Evolutionary conservation across 2,797 vertebrate genomes (phyloP).

Genomic region (Eulemur albifrons): DNA sequence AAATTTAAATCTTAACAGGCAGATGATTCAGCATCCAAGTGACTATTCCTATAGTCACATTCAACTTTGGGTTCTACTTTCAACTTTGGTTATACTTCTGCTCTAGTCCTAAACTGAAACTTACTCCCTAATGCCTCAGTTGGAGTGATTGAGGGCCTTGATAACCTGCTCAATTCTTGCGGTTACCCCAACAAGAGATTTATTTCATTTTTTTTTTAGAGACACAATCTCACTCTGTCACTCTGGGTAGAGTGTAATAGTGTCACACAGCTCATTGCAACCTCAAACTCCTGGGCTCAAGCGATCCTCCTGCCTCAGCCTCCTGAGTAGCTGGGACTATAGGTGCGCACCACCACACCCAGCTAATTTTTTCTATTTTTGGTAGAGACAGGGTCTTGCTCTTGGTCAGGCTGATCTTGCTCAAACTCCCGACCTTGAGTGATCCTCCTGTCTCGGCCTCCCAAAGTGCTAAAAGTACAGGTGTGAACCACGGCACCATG

Average conservation of each 20-base stretch:
- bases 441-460: not conserved
- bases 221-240: not conserved
- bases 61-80: not conserved
- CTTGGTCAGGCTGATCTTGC: not conserved
- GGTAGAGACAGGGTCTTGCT: not conserved
- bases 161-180: not conserved
- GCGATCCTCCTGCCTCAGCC: not conserved
- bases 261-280: not conserved
- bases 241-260: not conserved
- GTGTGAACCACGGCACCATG: not conserved
- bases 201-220: not conserved
- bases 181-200: not conserved
- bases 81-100: not conserved
- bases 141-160: not conserved
- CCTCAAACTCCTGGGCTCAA: not conserved
- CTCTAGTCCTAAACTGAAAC: not conserved
- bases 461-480: not conserved
- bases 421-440: not conserved
- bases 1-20: conserved; percentile 4
- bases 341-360: not conserved
- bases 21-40: not conserved
- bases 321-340: not conserved
- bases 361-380: not conserved
- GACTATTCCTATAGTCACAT: not conserved
- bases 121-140: not conserved